These are phyloP conservation scores for Apomyelois bistriatella DNA, from an alignment of 2,888 invertebrate genomes.

Conservation along the genomic window DNA sequence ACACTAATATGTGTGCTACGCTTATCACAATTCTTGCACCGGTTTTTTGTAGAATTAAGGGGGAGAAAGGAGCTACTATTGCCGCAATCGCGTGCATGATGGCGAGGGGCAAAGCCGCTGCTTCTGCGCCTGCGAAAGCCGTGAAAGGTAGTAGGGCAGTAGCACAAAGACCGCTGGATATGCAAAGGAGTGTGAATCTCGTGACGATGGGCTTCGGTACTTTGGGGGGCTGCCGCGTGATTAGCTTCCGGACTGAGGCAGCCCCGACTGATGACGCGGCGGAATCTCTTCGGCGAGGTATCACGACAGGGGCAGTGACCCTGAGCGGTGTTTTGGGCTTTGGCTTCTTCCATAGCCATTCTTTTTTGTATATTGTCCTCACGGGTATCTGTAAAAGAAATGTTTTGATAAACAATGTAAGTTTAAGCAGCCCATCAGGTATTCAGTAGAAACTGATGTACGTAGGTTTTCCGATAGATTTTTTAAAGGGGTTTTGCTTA, in stretches of 20 bases:
- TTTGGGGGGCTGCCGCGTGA: conserved; percentile 76
- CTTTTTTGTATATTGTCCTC: conserved; percentile 65
- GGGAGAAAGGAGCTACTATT: conserved; percentile 71
- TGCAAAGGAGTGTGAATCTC: conserved; percentile 76
- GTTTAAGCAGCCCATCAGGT: too few species aligned
- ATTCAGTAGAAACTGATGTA: too few species aligned
- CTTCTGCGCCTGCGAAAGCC: conserved; percentile 70
- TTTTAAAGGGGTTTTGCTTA: too few species aligned
- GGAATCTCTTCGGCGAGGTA: conserved; percentile 82
- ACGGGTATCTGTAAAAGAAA: conserved; percentile 54
- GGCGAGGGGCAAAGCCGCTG: conserved; percentile 82
- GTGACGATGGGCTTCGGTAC: conserved; percentile 70
- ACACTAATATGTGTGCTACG: conserved; percentile 76
- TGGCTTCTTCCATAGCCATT: conserved; percentile 71
- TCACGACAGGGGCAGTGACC: conserved; percentile 31
- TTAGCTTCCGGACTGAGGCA: conserved; percentile 86
- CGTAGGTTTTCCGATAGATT: too few species aligned
- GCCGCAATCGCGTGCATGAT: conserved; percentile 82
- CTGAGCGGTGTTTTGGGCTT: conserved; percentile 50
- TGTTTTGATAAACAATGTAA: background rate
- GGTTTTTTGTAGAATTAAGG: conserved; percentile 63
- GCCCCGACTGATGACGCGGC: conserved; percentile 87
- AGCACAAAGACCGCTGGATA: conserved; percentile 82
- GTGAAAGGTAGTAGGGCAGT: conserved; percentile 82
- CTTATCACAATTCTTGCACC: conserved; percentile 62